Base-by-base conservation (phyloP, 2,797 vertebrate genomes). In the Enteromius anoplus region DNA sequence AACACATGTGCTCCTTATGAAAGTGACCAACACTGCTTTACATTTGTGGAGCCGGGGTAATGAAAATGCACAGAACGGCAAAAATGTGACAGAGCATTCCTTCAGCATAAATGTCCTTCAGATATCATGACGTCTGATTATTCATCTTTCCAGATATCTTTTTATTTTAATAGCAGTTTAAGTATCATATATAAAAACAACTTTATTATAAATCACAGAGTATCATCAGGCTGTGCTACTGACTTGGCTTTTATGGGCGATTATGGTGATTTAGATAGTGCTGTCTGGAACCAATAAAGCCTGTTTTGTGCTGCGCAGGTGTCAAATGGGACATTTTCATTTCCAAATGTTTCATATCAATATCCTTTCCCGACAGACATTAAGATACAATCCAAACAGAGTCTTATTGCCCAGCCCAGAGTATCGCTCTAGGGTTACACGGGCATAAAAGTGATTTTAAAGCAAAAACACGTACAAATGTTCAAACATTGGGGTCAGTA, bases 1-100 rank as follows among this genome's bases (percentile, higher is more conserved):
- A 94, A 94, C 92, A 94, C 94, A 95, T 93, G 94, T 94, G 94
- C 91, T 93, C 87, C 91, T 93, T 91, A 93, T 93, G 93, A 94
- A 94, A 94, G 84, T 17, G 79, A 85, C 85, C 90, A 91, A 92
- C 68, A 53, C 91, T 90, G 90, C 89, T 93, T 92, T 90, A 88
- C 88, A 88, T 90, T 93, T 91, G 92, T 91, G 91, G 90, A 92
- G 90, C 42, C 83, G 82, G 84, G 87, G 88, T 88, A 80, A 82
- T 80, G 72, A 85, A 86, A 86, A 84, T 62, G 82, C 49, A 73
- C 69, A 80, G 69, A 78, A 86, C 45, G 21, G 76, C 75, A 81
- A 78, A 72, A 91, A 92, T 92, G 91, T 89, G 82, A 90, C 89
- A 84, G 86, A 68, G 87, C 84, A 89, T 92, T 91, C 88, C 83